A percentile compares a stretch with the other conserved stretches of the same genome.
Conservation (phyloP, 2,888 invertebrate species). For the Nemoura dubitans region DNA sequence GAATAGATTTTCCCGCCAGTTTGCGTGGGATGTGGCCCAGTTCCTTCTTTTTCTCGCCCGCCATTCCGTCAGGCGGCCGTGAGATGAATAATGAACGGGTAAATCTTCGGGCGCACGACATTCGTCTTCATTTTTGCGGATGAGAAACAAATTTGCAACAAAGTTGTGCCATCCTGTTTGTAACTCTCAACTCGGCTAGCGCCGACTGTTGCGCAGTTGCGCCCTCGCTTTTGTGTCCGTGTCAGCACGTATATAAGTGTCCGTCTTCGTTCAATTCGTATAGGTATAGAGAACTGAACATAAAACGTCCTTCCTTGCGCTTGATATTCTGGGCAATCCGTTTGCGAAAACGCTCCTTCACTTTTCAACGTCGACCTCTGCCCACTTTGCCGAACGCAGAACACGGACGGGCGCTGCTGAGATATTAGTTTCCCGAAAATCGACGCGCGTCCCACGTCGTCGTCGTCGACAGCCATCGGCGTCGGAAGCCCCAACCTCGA, state of each 20-base stretch:
- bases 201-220: too few species aligned
- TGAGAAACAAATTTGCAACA: neutral
- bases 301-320: neutral
- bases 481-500: neutral
- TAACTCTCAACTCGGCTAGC: neutral
- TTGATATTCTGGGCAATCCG: neutral
- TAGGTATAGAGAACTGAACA: neutral
- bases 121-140: neutral
- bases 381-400: neutral
- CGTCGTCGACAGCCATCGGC: neutral
- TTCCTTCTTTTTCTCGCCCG: neutral
- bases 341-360: neutral
- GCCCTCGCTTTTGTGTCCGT: too few species aligned
- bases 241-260: too few species aligned
- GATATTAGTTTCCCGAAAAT: neutral
- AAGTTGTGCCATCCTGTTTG: neutral
- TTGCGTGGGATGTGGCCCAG: neutral
- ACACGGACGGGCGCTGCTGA: neutral
- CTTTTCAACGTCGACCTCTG: neutral
- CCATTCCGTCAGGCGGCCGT: neutral
- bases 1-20: neutral
- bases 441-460: neutral
- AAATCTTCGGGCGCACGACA: neutral
- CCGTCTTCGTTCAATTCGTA: too few species aligned
- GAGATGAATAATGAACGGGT: neutral